Conservation (phyloP, 2,888 invertebrate species). For the Carpatolechia fugitivella region DNA sequence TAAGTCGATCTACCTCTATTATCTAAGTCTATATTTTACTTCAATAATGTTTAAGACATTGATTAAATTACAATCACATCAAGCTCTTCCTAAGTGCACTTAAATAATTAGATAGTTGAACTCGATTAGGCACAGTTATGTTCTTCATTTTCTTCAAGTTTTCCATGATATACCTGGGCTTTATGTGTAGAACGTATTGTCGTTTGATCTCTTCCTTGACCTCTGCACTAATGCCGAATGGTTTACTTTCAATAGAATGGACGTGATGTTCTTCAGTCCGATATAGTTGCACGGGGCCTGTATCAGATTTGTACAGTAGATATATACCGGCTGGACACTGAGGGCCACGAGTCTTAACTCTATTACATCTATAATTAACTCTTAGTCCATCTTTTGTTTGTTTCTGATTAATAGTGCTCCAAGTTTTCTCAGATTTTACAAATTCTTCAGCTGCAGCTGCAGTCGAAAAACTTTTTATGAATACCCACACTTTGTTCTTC, state of each 20-base stretch:
- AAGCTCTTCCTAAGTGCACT: not conserved
- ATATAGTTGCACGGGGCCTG: not conserved
- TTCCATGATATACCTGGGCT: slow-evolving; percentile 16
- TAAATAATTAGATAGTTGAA: not conserved
- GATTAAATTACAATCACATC: too few relatives aligned
- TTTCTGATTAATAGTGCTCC: not conserved
- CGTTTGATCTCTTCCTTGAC: not conserved
- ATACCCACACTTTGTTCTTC: not conserved
- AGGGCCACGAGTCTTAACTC: not conserved
- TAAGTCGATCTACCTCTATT: too few relatives aligned
- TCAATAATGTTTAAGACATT: too few relatives aligned
- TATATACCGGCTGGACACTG: not conserved
- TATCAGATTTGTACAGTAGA: not conserved
- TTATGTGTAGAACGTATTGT: not conserved
- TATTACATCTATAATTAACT: not conserved
- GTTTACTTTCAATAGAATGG: not conserved
- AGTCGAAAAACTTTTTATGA: not conserved
- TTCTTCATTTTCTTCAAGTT: not conserved
- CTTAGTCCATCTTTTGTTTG: not conserved
- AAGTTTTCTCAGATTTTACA: not conserved
- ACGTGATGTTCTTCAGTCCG: not conserved
- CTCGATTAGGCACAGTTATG: not conserved
- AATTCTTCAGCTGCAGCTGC: not conserved
- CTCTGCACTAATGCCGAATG: not conserved
- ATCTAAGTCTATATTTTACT: too few relatives aligned